A percentile compares a stretch with the other conserved stretches of the same genome.
Conservation (phyloP, 1,140 invertebrate species). For the Cepaea nemoralis region DNA sequence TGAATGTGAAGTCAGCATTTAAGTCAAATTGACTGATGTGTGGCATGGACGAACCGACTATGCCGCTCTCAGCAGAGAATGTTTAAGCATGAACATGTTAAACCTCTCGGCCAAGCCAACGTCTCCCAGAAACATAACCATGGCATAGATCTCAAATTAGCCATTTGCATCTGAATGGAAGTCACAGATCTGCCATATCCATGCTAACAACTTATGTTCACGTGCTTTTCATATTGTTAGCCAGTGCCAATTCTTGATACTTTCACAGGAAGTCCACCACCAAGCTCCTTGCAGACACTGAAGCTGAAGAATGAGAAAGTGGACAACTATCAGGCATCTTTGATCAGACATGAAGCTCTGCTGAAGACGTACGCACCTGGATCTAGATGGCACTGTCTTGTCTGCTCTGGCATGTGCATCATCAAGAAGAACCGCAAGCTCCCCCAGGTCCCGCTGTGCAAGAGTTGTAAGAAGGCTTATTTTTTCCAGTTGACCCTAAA, state of each 20-base stretch:
- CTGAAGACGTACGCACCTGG: slow-evolving; percentile 1
- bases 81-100: too few species aligned
- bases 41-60: too few species aligned
- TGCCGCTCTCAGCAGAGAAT: too few species aligned
- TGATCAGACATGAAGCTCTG: slow-evolving; percentile 8
- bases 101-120: too few species aligned
- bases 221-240: too few species aligned
- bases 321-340: slow-evolving; percentile 4
- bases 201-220: background rate
- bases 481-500: background rate
- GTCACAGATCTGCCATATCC: background rate
- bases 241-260: background rate
- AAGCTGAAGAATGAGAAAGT: background rate
- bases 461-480: slow-evolving; percentile 27
- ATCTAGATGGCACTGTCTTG: slow-evolving; percentile 16
- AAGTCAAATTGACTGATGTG: too few species aligned
- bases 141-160: too few species aligned
- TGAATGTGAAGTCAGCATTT: too few species aligned
- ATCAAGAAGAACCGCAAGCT: slow-evolving; percentile 33
- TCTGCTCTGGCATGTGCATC: background rate
- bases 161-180: too few species aligned
- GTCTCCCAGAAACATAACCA: too few species aligned
- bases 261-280: slow-evolving; percentile 13
- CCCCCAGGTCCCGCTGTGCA: slow-evolving; percentile 31
- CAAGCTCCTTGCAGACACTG: background rate